Base-by-base conservation (phyloP, 2,113 vertebrate genomes). In the Pimephales promelas region DNA sequence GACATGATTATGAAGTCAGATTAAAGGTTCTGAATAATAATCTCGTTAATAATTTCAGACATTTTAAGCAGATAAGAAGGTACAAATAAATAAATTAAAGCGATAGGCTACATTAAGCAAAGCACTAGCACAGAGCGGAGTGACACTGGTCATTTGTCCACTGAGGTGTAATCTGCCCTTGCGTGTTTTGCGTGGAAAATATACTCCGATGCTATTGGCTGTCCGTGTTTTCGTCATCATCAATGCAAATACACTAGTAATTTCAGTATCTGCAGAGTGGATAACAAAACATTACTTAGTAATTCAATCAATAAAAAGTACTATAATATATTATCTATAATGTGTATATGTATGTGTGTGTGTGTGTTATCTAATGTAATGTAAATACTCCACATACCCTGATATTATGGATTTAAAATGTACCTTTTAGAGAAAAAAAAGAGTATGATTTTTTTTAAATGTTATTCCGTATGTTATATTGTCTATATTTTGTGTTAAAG, bases 161-260 rank as follows among this genome's bases (percentile, higher is more conserved):
- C 43, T 2, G 24, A 66, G 61, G 16, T 26, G 78, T 66, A 28
- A 80, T 80, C 75, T 83, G 83, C 49, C 83, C 83, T 87, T 85
- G 83, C 80, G 57, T 62, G 59, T 68, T 79, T 83, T 59, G 79
- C 43, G 8, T 76, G 45, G 45, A 80, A 80, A 34, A 57, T n/a
- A 78, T 71, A 28, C 40, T 36, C 31, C 1, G 10, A 11, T 2
- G 5, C 61, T 75, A 87, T 85, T 87, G 86, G 86, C 14, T 81
- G 70, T 16, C n/a, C 28, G 28, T 24, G 13, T 26, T 43, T 61
- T 45, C 81, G 76, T 70, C 83, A 82, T 73, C 62, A 66, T n/a
- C 3, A 20, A 62, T 61, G 36, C 7, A 62, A 52, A 80, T 49
- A 79, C n/a, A 31, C 40, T 34, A 45, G 13, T 34, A 13, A 16